Base-by-base conservation (phyloP, 2,888 invertebrate species). In the Escarpia spicata region DNA sequence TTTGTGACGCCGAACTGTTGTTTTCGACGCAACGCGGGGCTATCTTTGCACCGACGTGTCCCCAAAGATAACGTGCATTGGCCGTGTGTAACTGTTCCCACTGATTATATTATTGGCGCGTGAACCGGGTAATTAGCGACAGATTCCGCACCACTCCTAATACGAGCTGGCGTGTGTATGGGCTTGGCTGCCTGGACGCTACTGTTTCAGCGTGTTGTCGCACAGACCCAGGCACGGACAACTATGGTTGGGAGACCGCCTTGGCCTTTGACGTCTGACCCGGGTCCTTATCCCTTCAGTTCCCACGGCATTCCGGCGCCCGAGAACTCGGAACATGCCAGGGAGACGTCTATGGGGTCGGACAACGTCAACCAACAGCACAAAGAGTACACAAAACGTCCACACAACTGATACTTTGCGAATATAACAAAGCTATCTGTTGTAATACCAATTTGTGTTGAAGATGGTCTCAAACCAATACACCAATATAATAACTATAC, bases 251-350 rank as follows among this genome's bases (percentile, higher is more conserved):
- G 75, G 75, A 75, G 75, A 26, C 75, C 75, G 75, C 26, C 75
- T 75, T 75, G 75, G 75, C 75, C 75, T 75, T 75, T 75, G 75
- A 75, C 75, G 75, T 75, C 26, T 75, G n/a, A 75, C 75, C 75
- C n/a, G 75, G 19, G 75, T 75, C 75, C 75, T 75, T 75, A 75
- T 26, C 75, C 75, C 75, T 75, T 75, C 3, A 3, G n/a, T 26
- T 75, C 75, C 75, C 75, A 75, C 75, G 75, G 75, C 19, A 26
- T 75, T 26, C 6, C 19, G 75, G 6, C 75, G 75, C 75, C 75
- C 15, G 75, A 75, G 75, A 75, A 75, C 19, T 6, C 75, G 75
- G 75, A n/a, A 75, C 75, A 75, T 19, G 75, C n/a, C n/a, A 75
- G 26, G 75, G 26, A n/a, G n/a, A 75, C n/a, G n/a, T n/a, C 9